Percentiles rank a stretch among this genome's conserved stretches.
Conservation (phyloP, 2,113 vertebrate species). For the Bothrops jararaca region DNA sequence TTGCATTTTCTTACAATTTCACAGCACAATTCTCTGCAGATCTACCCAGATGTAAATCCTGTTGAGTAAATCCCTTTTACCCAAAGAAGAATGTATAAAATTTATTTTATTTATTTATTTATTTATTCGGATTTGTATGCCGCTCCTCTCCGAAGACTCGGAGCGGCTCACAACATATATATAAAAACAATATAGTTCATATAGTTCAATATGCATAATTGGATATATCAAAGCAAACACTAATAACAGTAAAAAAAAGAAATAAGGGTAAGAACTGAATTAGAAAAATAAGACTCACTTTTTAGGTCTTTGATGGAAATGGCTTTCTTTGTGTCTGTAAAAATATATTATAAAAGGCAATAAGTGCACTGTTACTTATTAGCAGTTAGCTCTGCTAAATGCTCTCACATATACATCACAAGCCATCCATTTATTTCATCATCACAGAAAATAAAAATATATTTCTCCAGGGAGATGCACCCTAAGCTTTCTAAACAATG, state of each 20-base stretch:
- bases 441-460: not conserved
- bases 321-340: slow-evolving; percentile 55
- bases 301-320: slow-evolving; percentile 49
- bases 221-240: not conserved
- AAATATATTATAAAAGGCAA: not conserved
- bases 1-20: slow-evolving; percentile 31
- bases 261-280: not conserved
- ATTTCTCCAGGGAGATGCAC: not conserved
- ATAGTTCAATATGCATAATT: slow-evolving; percentile 7
- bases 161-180: no score
- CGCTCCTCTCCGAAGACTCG: no score
- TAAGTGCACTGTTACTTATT: not conserved
- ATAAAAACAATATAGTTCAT: no score
- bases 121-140: no score
- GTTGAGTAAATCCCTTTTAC: not conserved
- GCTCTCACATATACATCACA: not conserved
- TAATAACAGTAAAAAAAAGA: slow-evolving; percentile 4
- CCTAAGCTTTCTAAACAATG: not conserved
- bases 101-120: no score
- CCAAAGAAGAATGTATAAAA: not conserved
- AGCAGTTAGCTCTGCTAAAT: not conserved
- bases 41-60: not conserved
- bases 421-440: not conserved
- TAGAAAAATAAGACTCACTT: slow-evolving; percentile 46
- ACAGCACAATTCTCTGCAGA: not conserved